These are phyloP conservation scores for Paracanthobrama guichenoti DNA, from an alignment of 2,113 vertebrate species.

Conservation along the genomic window DNA sequence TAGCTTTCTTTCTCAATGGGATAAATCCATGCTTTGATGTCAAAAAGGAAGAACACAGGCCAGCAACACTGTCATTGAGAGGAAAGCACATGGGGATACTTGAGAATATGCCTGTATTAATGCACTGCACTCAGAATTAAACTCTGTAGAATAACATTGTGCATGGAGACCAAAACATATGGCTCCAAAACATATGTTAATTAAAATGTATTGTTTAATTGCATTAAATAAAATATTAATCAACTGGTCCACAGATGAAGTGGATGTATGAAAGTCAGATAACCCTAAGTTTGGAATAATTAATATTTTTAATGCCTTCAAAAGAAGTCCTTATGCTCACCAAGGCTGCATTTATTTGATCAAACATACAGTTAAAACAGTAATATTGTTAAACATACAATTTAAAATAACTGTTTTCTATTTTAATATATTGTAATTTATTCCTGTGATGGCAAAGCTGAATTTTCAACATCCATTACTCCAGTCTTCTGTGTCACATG, in stretches of 20 bases:
- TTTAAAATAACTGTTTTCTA: background rate
- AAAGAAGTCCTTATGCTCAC: background rate
- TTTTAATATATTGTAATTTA: too few relatives aligned
- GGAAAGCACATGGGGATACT: constrained; percentile 22
- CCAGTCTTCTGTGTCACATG: background rate
- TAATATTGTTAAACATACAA: background rate
- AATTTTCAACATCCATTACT: background rate
- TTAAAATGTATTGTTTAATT: background rate
- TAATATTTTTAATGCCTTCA: background rate
- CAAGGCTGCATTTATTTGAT: background rate
- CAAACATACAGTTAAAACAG: background rate
- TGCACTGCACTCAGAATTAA: background rate
- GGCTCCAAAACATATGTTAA: background rate
- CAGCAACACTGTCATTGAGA: constrained; percentile 15
- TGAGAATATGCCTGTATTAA: background rate
- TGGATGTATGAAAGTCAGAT: too few relatives aligned
- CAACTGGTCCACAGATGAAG: too few relatives aligned
- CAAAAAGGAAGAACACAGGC: background rate
- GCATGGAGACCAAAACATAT: background rate
- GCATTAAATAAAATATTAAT: background rate
- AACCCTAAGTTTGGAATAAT: background rate
- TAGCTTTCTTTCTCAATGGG: constrained; percentile 30
- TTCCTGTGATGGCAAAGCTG: too few relatives aligned
- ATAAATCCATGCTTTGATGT: constrained; percentile 37
- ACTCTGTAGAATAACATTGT: background rate